Evolutionary conservation across 2,797 vertebrate species (phyloP).

Genomic region (Esox lucius): DNA sequence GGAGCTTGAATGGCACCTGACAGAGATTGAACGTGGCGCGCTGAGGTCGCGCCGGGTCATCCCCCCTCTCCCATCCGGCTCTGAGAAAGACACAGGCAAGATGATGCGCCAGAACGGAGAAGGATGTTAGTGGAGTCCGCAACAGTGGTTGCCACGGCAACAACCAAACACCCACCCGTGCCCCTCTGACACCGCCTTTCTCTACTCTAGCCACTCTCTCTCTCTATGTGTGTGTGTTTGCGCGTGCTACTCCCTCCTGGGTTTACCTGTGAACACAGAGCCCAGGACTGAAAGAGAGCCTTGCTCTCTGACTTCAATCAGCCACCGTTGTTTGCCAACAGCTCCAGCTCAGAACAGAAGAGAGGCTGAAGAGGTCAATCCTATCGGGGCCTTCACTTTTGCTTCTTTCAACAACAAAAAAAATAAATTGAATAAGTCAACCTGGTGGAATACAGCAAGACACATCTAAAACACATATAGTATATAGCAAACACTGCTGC

Average conservation of each 20-base stretch:
- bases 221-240: background rate
- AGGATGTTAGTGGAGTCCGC: background rate
- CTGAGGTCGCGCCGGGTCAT: slow-evolving; percentile 34
- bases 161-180: slow-evolving; percentile 1
- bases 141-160: slow-evolving; percentile 32
- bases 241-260: background rate
- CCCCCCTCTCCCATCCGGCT: slow-evolving; percentile 27
- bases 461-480: background rate
- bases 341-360: slow-evolving; percentile 31
- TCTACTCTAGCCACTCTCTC: background rate
- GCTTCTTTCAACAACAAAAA: slow-evolving; percentile 26
- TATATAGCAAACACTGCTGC: background rate
- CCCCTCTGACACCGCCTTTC: background rate
- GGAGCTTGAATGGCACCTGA: slow-evolving; percentile 55
- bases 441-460: background rate
- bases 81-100: background rate
- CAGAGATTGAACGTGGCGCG: slow-evolving; percentile 33
- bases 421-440: background rate
- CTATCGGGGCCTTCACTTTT: slow-evolving; percentile 38
- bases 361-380: slow-evolving; percentile 43
- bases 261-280: background rate
- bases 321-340: slow-evolving; percentile 52
- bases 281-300: slow-evolving; percentile 1
- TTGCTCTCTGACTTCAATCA: slow-evolving; percentile 63
- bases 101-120: background rate